These are phyloP conservation scores for Dendrolimus kikuchii DNA, from an alignment of 1,140 invertebrate species.

Conservation along the genomic window DNA sequence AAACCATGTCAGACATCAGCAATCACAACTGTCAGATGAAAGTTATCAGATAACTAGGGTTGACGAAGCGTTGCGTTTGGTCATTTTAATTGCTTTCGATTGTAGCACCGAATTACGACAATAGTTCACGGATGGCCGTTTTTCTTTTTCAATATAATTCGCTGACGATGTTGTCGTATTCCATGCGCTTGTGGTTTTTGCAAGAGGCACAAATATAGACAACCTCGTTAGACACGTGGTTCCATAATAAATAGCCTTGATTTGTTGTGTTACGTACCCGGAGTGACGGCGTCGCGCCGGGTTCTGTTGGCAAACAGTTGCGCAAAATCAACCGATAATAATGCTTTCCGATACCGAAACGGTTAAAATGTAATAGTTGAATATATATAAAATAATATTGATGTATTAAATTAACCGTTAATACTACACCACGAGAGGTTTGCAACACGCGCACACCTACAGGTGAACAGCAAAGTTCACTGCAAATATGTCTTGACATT, in stretches of 20 bases:
- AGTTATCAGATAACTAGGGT: too few species aligned
- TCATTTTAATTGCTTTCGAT: conserved; percentile 34
- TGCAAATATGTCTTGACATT: conserved; percentile 48
- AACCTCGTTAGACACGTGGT: conserved; percentile 25
- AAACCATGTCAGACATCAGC: too few species aligned
- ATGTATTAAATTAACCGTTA: conserved; percentile 5
- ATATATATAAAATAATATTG: conserved; percentile 3
- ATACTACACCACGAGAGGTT: neutral
- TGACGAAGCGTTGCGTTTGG: too few species aligned
- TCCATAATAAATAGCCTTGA: conserved; percentile 30
- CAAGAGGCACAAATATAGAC: conserved; percentile 12
- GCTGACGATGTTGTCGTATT: neutral
- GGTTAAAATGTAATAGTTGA: conserved; percentile 10
- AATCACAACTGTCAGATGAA: too few species aligned
- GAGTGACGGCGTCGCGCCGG: conserved; percentile 9
- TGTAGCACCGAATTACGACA: conserved; percentile 19
- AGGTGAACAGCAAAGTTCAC: conserved; percentile 36
- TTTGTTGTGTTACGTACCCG: conserved; percentile 20
- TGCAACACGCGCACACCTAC: conserved; percentile 19
- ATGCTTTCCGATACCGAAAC: conserved; percentile 19
- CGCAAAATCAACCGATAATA: conserved; percentile 16
- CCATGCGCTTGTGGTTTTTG: conserved; percentile 5
- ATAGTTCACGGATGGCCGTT: conserved; percentile 21
- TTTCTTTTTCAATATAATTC: conserved; percentile 1
- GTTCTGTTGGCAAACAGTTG: conserved; percentile 23